phyloP scores from a whole-genome alignment of 2,888 invertebrate genomes.

The Hypomecis atomaria region DNA sequence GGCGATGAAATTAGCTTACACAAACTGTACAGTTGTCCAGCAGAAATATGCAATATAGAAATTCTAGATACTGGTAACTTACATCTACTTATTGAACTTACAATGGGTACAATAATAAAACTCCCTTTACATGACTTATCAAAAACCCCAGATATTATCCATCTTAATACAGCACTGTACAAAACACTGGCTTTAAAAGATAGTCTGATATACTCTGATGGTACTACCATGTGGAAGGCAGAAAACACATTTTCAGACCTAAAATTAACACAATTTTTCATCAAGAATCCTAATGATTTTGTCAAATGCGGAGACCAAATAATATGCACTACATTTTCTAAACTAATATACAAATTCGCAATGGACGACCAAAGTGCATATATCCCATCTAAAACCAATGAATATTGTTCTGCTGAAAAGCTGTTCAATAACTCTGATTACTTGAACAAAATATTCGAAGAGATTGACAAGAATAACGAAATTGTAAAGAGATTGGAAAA shows the following conservation, averaged over 20 bases:
- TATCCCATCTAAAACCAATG: slow-evolving; percentile 45
- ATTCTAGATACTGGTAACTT: slow-evolving; percentile 47
- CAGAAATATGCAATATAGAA: slow-evolving; percentile 62
- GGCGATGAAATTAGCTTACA: slow-evolving; percentile 47
- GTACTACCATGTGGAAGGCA: slow-evolving; percentile 66
- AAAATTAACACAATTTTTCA: slow-evolving; percentile 57
- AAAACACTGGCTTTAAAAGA: slow-evolving; percentile 56
- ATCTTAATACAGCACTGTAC: slow-evolving; percentile 66
- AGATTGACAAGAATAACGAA: slow-evolving; percentile 58
- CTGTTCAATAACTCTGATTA: slow-evolving; percentile 61
- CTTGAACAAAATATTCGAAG: slow-evolving; percentile 58
- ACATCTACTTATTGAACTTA: slow-evolving; percentile 58
- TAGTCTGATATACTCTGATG: slow-evolving; percentile 67
- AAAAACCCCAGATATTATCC: slow-evolving; percentile 49
- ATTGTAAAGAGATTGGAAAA: slow-evolving; percentile 54
- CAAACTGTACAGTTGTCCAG: slow-evolving; percentile 64
- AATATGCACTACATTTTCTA: slow-evolving; percentile 67
- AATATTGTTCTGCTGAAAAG: slow-evolving; percentile 59
- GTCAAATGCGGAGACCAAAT: slow-evolving; percentile 56
- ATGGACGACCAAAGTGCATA: slow-evolving; percentile 55
- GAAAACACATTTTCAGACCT: slow-evolving; percentile 56
- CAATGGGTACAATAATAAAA: slow-evolving; percentile 64
- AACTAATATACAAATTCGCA: slow-evolving; percentile 62
- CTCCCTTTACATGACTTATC: slow-evolving; percentile 48
- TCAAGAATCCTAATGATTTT: slow-evolving; percentile 67